Evolutionary conservation across 2,888 invertebrate genomes (phyloP).

Genomic region (Harpalus rufipes): DNA sequence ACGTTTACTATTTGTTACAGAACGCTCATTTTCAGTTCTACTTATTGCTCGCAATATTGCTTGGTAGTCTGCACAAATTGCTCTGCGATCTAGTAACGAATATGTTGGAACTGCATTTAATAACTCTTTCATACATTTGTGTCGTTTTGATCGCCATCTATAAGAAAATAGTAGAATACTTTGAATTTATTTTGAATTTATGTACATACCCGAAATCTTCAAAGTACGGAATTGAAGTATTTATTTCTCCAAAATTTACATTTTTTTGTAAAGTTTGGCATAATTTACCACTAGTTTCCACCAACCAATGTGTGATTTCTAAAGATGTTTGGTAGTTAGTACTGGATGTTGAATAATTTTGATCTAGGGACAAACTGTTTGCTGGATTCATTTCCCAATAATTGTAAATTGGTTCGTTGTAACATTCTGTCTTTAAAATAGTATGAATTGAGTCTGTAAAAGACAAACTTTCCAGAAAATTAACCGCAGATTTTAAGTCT

Average conservation of each 20-base stretch:
- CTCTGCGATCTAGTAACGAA: constrained; percentile 79
- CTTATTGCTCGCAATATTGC: constrained; percentile 84
- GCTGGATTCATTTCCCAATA: constrained; percentile 72
- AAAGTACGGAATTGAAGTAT: constrained; percentile 71
- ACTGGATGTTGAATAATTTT: constrained; percentile 73
- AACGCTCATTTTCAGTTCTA: constrained; percentile 83
- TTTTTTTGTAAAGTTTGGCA: constrained; percentile 52
- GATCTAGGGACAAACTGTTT: constrained; percentile 76
- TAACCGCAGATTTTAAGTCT: constrained; percentile 54
- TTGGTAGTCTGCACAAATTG: constrained; percentile 84
- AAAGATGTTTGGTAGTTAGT: constrained; percentile 70
- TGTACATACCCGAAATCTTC: constrained; percentile 73
- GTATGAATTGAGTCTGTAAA: constrained; percentile 72
- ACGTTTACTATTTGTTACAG: constrained; percentile 81
- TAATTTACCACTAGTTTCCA: constrained; percentile 69
- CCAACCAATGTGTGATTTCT: constrained; percentile 75
- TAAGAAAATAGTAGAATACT: constrained; percentile 71
- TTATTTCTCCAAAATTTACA: constrained; percentile 67
- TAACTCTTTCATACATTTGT: constrained; percentile 76
- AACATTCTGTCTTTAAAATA: constrained; percentile 68
- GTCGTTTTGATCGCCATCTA: constrained; percentile 78
- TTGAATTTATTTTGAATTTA: constrained; percentile 72
- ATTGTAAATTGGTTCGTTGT: constrained; percentile 73
- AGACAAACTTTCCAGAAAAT: constrained; percentile 71
- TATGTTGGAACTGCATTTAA: constrained; percentile 78